Evolutionary conservation across 2,797 vertebrate genomes (phyloP).

Genomic region (Serranus cabrilla): DNA sequence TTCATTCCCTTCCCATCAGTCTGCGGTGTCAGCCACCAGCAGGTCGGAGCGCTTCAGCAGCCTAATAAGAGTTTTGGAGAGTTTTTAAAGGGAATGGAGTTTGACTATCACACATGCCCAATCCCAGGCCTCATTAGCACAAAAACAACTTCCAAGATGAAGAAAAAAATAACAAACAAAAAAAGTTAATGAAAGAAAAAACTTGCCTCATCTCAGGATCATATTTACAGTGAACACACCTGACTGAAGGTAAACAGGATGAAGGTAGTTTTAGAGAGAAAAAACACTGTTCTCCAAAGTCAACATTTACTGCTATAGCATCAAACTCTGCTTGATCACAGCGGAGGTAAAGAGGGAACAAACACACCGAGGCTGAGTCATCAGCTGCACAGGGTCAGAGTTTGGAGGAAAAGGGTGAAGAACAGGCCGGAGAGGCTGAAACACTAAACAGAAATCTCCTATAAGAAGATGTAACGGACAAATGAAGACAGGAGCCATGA

Average conservation of each 20-base stretch:
- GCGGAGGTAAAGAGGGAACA: not conserved
- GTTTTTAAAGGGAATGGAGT: conserved; percentile 12
- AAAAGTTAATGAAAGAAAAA: conserved; percentile 4
- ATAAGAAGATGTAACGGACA: too few relatives aligned
- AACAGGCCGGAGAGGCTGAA: not conserved
- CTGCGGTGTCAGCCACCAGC: conserved; percentile 2
- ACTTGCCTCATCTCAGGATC: not conserved
- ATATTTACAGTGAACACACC: conserved; percentile 8
- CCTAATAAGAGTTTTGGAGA: not conserved
- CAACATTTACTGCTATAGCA: conserved; percentile 7
- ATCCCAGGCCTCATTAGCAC: conserved; percentile 19
- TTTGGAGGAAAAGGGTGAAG: not conserved
- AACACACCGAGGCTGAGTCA: not conserved
- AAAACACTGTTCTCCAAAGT: conserved; percentile 10
- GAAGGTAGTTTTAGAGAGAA: conserved; percentile 26
- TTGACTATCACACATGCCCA: not conserved
- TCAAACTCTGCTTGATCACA: conserved; percentile 17
- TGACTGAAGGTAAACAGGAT: conserved; percentile 7
- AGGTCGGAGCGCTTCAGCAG: not conserved
- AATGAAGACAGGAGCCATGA: too few relatives aligned
- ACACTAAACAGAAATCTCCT: too few relatives aligned
- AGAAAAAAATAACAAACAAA: conserved; percentile 13
- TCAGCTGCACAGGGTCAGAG: not conserved
- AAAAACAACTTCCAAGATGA: conserved; percentile 8
- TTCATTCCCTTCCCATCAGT: conserved; percentile 31